Evolutionary conservation across 2,113 vertebrate genomes (phyloP).

Genomic region (Indicator indicator): DNA sequence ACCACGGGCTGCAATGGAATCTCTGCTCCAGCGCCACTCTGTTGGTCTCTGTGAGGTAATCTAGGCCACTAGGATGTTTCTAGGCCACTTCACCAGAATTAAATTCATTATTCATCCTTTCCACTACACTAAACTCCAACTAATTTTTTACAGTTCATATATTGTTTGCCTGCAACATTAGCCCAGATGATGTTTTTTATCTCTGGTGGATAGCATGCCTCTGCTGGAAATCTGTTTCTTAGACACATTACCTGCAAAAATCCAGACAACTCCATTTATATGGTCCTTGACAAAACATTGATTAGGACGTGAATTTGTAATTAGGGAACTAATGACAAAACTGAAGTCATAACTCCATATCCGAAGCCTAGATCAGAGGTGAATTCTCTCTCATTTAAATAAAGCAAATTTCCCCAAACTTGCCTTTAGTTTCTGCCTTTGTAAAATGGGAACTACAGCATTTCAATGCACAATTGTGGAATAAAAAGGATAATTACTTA

Average conservation of each 20-base stretch:
- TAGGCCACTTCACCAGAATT: neutral
- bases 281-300: neutral
- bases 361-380: neutral
- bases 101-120: constrained; percentile 27
- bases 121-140: neutral
- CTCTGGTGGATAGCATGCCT: neutral
- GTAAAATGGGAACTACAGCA: neutral
- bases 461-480: neutral
- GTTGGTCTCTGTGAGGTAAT: neutral
- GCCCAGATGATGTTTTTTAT: neutral
- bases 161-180: neutral
- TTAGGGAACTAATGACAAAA: neutral
- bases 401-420: neutral
- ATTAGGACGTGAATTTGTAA: neutral
- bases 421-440: neutral
- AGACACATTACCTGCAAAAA: neutral
- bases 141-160: neutral
- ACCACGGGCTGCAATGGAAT: neutral
- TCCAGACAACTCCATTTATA: neutral
- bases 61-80: neutral
- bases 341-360: neutral
- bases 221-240: neutral
- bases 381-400: neutral
- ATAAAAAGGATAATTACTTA: neutral
- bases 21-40: neutral